Percentiles rank a stretch among this genome's conserved stretches.
These are phyloP conservation scores for Thalassophryne amazonica DNA, from an alignment of 2,797 vertebrate genomes.

Conservation along the genomic window DNA sequence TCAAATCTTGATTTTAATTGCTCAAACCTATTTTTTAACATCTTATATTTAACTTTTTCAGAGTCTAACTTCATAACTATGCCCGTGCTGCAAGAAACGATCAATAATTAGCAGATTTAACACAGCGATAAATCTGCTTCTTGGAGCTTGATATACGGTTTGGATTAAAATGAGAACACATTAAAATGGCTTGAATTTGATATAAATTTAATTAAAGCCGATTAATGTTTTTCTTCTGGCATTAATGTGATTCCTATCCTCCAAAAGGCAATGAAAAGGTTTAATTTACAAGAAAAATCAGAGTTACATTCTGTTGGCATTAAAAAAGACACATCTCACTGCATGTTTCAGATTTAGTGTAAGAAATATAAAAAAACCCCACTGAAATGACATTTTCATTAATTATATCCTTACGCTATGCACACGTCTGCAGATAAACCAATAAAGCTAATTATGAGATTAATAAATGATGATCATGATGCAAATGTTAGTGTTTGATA, in stretches of 20 bases:
- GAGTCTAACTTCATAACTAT: constrained; percentile 5
- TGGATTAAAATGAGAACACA: constrained; percentile 29
- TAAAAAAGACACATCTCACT: too few species aligned
- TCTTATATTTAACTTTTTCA: constrained; percentile 5
- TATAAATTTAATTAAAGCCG: constrained; percentile 42
- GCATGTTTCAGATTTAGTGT: too few species aligned
- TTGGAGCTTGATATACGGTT: constrained; percentile 29
- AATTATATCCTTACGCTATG: too few species aligned
- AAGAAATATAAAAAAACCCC: too few species aligned
- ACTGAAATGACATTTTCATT: too few species aligned
- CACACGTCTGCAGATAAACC: not conserved
- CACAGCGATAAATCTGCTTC: too few species aligned
- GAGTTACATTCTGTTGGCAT: not conserved
- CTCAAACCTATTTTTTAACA: constrained; percentile 10
- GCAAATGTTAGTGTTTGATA: too few species aligned
- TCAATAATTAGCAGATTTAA: not conserved
- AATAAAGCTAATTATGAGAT: not conserved
- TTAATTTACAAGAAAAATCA: not conserved
- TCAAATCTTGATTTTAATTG: constrained; percentile 13
- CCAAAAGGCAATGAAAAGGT: not conserved
- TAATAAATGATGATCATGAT: not conserved
- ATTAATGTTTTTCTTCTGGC: constrained; percentile 14
- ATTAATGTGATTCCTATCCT: not conserved
- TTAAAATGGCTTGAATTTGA: constrained; percentile 33
- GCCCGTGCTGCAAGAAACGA: constrained; percentile 2